Conservation (phyloP, 2,797 vertebrate genomes). For the Crenuchus spilurus region DNA sequence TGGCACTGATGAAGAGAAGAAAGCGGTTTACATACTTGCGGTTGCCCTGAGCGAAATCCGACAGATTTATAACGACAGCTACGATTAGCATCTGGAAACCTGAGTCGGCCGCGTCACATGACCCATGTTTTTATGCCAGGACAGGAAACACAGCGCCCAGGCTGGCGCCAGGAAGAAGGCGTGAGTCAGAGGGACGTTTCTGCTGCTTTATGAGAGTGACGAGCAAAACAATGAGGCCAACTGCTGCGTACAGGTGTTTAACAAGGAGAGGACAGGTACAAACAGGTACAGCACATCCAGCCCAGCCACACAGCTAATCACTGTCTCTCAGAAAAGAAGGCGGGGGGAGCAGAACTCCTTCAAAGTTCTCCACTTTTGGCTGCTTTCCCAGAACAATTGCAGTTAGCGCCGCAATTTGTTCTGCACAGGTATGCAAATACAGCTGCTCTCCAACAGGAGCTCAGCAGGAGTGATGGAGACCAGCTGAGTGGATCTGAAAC, state of each 20-base stretch:
- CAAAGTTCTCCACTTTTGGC: conserved; percentile 63
- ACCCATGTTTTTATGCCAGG: conserved; percentile 72
- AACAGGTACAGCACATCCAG: conserved; percentile 81
- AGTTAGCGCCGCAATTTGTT: conserved; percentile 74
- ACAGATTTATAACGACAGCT: conserved; percentile 74
- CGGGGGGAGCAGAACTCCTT: conserved; percentile 64
- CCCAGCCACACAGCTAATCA: conserved; percentile 68
- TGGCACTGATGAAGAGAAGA: no score
- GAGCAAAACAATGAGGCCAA: conserved; percentile 76
- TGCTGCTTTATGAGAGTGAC: conserved; percentile 74
- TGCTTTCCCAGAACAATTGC: conserved; percentile 68
- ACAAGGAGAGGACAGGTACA: conserved; percentile 78
- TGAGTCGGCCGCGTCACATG: conserved; percentile 71
- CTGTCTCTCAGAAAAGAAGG: conserved; percentile 71
- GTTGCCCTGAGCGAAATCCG: conserved; percentile 56
- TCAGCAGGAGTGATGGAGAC: background rate
- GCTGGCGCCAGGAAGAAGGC: conserved; percentile 83
- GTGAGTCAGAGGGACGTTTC: conserved; percentile 86
- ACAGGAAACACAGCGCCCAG: conserved; percentile 79
- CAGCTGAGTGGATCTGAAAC: no score
- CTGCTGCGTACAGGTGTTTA: conserved; percentile 76
- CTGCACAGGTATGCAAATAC: conserved; percentile 54
- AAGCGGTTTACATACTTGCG: conserved; percentile 46
- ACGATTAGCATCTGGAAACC: conserved; percentile 79
- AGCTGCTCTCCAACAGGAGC: conserved; percentile 22